Percentiles rank a stretch among this genome's conserved stretches.
Evolutionary conservation across 1,140 invertebrate species (phyloP).

Genomic region (Drosophila nasuta): DNA sequence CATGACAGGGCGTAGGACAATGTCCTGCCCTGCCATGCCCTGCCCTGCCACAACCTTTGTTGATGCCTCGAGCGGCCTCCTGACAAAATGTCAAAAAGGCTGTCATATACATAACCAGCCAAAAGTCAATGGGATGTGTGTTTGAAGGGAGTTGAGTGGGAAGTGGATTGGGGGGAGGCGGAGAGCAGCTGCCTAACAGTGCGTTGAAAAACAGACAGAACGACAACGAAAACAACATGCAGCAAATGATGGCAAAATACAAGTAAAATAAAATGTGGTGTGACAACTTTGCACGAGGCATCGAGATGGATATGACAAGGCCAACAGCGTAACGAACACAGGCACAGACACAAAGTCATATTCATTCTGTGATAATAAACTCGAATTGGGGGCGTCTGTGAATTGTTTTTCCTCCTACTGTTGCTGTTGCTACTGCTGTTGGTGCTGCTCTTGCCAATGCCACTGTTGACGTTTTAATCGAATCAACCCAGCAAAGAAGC

Average conservation of each 20-base stretch:
- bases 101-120: conserved; percentile 41
- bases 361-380: conserved; percentile 52
- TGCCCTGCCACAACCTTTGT: conserved; percentile 31
- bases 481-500: conserved; percentile 68
- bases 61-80: conserved; percentile 41
- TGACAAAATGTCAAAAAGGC: conserved; percentile 72
- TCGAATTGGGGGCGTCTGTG: conserved; percentile 46
- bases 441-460: conserved; percentile 38
- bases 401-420: conserved; percentile 64
- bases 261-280: conserved; percentile 78
- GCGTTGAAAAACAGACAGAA: conserved; percentile 37
- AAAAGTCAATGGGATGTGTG: neutral
- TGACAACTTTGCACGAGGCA: conserved; percentile 69
- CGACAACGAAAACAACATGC: conserved; percentile 36
- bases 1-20: conserved; percentile 63
- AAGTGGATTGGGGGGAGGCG: no score
- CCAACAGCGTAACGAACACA: conserved; percentile 31
- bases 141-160: neutral
- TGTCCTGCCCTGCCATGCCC: conserved; percentile 36
- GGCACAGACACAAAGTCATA: conserved; percentile 17
- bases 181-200: conserved; percentile 31
- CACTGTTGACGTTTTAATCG: conserved; percentile 80
- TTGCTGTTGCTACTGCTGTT: conserved; percentile 28
- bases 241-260: conserved; percentile 73
- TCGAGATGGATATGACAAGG: conserved; percentile 78